Evolutionary conservation across 2,113 vertebrate genomes (phyloP).

Genomic region (Paratilapia polleni): DNA sequence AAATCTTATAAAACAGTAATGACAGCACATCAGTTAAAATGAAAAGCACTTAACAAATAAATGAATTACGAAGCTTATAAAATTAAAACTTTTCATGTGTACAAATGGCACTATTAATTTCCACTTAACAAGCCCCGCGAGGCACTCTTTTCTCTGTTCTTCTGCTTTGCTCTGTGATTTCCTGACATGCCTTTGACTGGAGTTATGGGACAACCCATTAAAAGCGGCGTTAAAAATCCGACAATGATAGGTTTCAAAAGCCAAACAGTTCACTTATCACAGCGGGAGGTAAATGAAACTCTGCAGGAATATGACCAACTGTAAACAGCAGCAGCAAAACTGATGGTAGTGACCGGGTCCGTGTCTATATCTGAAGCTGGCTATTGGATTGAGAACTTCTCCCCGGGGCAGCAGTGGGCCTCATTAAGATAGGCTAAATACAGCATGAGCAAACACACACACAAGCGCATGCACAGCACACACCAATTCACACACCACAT

Average conservation of each 20-base stretch:
- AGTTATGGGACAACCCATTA: slow-evolving; percentile 62
- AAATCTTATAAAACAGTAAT: slow-evolving; percentile 12
- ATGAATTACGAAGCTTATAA: slow-evolving; percentile 44
- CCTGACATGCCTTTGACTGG: slow-evolving; percentile 60
- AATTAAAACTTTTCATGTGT: slow-evolving; percentile 50
- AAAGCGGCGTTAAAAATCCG: slow-evolving; percentile 38
- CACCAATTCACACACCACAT: slow-evolving; percentile 31
- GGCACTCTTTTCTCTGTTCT: slow-evolving; percentile 54
- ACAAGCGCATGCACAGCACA: slow-evolving; percentile 23
- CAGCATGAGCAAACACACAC: slow-evolving; percentile 57
- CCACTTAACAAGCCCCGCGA: slow-evolving; percentile 71
- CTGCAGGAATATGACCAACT: background rate
- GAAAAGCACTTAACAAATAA: slow-evolving; percentile 43
- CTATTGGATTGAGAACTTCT: slow-evolving; percentile 53
- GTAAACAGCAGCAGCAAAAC: slow-evolving; percentile 29
- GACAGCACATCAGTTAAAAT: slow-evolving; percentile 12
- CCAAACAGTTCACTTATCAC: slow-evolving; percentile 17
- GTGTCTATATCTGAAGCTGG: slow-evolving; percentile 52
- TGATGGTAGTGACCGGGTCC: slow-evolving; percentile 3
- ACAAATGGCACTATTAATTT: slow-evolving; percentile 66
- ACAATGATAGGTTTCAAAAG: slow-evolving; percentile 22
- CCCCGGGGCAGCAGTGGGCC: slow-evolving; percentile 50
- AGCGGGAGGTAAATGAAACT: slow-evolving; percentile 23
- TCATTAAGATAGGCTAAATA: slow-evolving; percentile 77
- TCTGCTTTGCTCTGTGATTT: slow-evolving; percentile 60